Conservation (phyloP, 2,797 vertebrate species). For the Enteromius afrohamiltoni region DNA sequence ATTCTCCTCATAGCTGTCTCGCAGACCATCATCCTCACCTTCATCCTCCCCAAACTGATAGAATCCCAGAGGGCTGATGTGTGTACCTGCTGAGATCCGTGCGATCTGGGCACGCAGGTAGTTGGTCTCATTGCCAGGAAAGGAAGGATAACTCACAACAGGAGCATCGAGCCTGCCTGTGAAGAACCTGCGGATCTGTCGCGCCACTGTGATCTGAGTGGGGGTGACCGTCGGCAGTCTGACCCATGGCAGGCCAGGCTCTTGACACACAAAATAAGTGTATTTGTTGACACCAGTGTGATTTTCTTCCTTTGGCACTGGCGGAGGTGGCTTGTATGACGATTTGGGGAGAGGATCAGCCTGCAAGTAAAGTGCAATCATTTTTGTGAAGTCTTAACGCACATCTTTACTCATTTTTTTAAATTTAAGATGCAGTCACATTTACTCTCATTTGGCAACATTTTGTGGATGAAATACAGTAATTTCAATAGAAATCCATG, state of each 20-base stretch:
- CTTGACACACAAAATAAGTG: constrained; percentile 89
- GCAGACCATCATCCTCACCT: constrained; percentile 77
- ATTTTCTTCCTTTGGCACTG: constrained; percentile 81
- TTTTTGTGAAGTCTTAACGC: not conserved
- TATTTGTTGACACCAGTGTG: constrained; percentile 88
- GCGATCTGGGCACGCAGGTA: constrained; percentile 93
- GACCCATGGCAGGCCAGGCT: constrained; percentile 87
- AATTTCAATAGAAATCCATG: not conserved
- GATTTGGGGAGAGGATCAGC: constrained; percentile 72
- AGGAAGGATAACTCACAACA: constrained; percentile 89
- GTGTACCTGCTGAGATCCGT: constrained; percentile 91
- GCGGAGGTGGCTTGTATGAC: constrained; percentile 77
- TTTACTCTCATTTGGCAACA: not conserved
- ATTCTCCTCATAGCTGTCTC: constrained; percentile 83
- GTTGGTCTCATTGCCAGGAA: constrained; percentile 90
- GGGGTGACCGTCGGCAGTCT: constrained; percentile 88
- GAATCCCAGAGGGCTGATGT: constrained; percentile 89
- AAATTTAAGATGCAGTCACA: not conserved
- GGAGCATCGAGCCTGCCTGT: constrained; percentile 85
- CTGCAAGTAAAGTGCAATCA: constrained; percentile 57
- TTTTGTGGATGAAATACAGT: not conserved
- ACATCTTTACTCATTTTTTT: not conserved
- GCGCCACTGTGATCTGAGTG: constrained; percentile 85
- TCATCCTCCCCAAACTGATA: constrained; percentile 88
- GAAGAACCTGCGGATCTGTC: constrained; percentile 89